Evolutionary conservation across 2,888 invertebrate species (phyloP), one percentile per base, ranked within the genome.

Genomic region (Drosophila engyochracea): DNA sequence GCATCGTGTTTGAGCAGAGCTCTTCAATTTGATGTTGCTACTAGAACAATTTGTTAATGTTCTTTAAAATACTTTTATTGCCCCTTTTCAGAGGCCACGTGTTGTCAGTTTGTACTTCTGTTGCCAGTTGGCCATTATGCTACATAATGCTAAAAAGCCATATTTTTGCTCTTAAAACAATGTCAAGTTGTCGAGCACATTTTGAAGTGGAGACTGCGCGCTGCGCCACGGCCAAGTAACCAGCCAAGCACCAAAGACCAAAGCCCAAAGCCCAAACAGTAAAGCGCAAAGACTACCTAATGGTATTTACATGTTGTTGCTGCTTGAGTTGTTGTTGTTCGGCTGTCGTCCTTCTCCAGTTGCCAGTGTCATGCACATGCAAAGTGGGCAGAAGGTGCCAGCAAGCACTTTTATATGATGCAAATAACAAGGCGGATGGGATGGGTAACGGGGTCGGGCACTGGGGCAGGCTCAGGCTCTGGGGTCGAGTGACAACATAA

Each of bases 81-180:
- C 54, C 49, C 12, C 41, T 52, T 41, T 58, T 33, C 25, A 14
- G 14, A 12, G 49, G 33, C 44, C 65, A 70, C 74, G 74, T 79
- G 79, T 70, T 75, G 57, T 75, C 69, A 55, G 55, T 28, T 74
- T 72, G 49, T 31, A 59, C 35, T 57, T 51, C 33, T 47, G 35
- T 33, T 71, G 25, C 19, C 62, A 76, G 44, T 67, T 60, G 55
- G 73, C 73, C 78, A 78, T 78, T 73, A 78, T 67, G 14, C 41
- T 58, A 68, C 64, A 51, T 47, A 60, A 73, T 79, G 85, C 74
- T 89, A 74, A 88, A 79, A 83, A 88, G 84, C 85, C 88, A 83
- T 85, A 85, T 80, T 77, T 77, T 74, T 81, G 72, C 89, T 85
- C 89, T 85, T 88, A 75, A 85, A 90, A 90, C 88, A 86, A 90